Evolutionary conservation across 1,140 invertebrate species (phyloP), one percentile per base, ranked within the genome.

Genomic region (Hermetia illucens): DNA sequence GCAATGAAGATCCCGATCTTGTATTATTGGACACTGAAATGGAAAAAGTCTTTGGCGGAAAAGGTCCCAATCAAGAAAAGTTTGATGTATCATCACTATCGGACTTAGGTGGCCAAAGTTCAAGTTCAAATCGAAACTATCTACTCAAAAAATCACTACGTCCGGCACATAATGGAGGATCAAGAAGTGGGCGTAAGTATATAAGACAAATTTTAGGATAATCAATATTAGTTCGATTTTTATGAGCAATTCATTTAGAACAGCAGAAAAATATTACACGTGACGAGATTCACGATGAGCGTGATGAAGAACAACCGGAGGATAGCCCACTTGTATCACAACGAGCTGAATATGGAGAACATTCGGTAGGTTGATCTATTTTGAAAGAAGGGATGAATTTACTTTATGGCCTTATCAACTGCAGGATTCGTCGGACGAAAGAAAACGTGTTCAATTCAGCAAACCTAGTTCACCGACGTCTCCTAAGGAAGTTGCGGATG

Each of bases 11-110:
- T 53, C 67, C 71, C 63, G 62, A 69, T 53, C 72, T 72, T 55
- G 71, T 75, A 44, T 69, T 74, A 44, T 61, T 82, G 60, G 79
- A 82, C 61, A 76, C 79, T 60, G 79, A 81, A 65, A 81, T 80
- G 71, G 78, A 79, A 54, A 81, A 81, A 62, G 76, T 82, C 42
- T 82, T 81, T 58, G 72, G n/a, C 48, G 49, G 51, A 48, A 47
- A 46, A 36, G 51, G 39, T 39, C 30, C 41, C 15, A 49, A 50
- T 37, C 54, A 55, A 34, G 70, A 75, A 31, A 70, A 71, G 44
- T 79, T 79, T 55, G 68, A 77, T 64, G 68, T 79, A 58, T 65
- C 68, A 42, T 66, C 64, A 33, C 62, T 76, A 51, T 66, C 69
- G 20, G 55, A 57, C 42, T 65, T 62, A 36, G 62, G 61, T 34